A percentile compares a stretch with the other conserved stretches of the same genome.
Evolutionary conservation across 2,113 vertebrate genomes (phyloP).

Genomic region (Alosa alosa): DNA sequence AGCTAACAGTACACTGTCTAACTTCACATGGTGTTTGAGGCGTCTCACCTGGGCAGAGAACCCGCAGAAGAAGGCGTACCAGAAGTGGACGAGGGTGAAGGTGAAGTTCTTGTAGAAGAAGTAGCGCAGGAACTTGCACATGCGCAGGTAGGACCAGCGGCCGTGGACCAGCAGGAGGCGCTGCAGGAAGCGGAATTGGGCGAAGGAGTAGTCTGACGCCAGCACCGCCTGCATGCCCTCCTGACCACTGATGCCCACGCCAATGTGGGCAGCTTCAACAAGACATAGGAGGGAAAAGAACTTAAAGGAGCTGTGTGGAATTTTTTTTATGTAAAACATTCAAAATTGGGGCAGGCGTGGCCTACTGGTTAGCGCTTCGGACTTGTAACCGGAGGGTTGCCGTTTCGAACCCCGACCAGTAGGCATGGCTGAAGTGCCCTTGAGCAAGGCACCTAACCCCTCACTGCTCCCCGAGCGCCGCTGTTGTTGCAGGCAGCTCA

Average conservation of each 20-base stretch:
- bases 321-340: too few species aligned
- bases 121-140: constrained; percentile 96
- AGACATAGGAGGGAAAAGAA: background rate
- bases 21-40: too few species aligned
- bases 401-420: too few species aligned
- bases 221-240: constrained; percentile 95
- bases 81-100: constrained; percentile 96
- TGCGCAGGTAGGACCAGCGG: constrained; percentile 95
- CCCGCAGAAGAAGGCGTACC: constrained; percentile 94
- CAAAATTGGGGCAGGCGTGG: too few species aligned
- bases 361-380: too few species aligned
- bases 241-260: constrained; percentile 91
- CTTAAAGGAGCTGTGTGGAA: background rate
- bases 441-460: too few species aligned
- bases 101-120: constrained; percentile 99
- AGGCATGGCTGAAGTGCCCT: too few species aligned
- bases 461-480: too few species aligned
- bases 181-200: constrained; percentile 91
- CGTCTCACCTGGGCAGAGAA: constrained; percentile 92
- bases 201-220: constrained; percentile 90
- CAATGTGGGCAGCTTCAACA: constrained; percentile 87
- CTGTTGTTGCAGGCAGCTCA: too few species aligned
- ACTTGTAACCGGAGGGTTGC: too few species aligned
- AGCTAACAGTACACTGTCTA: too few species aligned
- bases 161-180: constrained; percentile 94